These are phyloP conservation scores for Chaitophorus viminalis DNA, from an alignment of 2,888 invertebrate genomes.

Conservation along the genomic window DNA sequence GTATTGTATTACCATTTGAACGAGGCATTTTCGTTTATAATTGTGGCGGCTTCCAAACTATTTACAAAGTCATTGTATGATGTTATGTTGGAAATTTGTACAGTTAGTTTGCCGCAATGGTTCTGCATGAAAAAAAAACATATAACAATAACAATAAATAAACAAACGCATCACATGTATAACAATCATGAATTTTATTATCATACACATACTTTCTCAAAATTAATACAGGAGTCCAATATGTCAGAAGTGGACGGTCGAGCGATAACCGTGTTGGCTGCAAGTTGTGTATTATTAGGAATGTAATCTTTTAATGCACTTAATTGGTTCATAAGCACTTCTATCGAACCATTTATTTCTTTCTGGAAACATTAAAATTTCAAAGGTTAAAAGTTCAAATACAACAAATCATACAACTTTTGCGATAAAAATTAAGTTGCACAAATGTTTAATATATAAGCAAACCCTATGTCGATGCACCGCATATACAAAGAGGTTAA, in stretches of 20 bases:
- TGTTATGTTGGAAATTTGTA: conserved; percentile 59
- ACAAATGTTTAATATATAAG: too few relatives aligned
- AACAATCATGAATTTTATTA: neutral
- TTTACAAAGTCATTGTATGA: conserved; percentile 60
- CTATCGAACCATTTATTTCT: conserved; percentile 29
- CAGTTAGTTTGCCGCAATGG: conserved; percentile 59
- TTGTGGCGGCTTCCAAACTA: conserved; percentile 56
- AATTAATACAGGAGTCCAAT: conserved; percentile 62
- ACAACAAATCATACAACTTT: neutral
- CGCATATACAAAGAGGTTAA: too few relatives aligned
- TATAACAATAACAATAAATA: neutral
- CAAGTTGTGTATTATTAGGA: conserved; percentile 35
- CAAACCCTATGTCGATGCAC: too few relatives aligned
- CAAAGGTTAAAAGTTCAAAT: neutral
- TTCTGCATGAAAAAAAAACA: conserved; percentile 43
- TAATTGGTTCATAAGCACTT: conserved; percentile 34
- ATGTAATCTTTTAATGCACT: conserved; percentile 24
- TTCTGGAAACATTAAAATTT: conserved; percentile 17
- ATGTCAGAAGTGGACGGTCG: conserved; percentile 37
- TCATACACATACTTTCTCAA: conserved; percentile 62
- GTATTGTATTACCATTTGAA: conserved; percentile 61
- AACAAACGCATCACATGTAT: neutral
- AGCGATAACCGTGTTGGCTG: conserved; percentile 42
- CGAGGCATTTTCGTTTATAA: conserved; percentile 63
- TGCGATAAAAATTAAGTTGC: too few relatives aligned